Conservation (phyloP, 1,140 invertebrate genomes). For the Caenorhabditis tropicalis region DNA sequence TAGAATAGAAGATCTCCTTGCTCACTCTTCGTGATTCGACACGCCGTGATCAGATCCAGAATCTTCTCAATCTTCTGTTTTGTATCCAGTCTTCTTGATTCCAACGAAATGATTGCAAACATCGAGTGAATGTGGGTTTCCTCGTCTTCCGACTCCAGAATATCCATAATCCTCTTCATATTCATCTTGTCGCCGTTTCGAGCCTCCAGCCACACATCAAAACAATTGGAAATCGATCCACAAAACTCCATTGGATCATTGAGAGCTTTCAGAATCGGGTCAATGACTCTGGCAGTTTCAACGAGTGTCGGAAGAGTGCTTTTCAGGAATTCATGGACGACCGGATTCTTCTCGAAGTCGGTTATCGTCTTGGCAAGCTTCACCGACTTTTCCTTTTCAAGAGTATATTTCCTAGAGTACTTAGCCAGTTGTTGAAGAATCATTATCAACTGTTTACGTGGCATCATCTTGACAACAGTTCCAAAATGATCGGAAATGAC, state of each 20-base stretch:
- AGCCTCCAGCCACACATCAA: conserved; percentile 1
- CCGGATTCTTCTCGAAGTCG: background rate
- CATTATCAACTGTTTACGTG: background rate
- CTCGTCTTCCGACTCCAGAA: background rate
- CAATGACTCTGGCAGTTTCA: background rate
- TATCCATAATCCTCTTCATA: background rate
- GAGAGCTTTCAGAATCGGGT: background rate
- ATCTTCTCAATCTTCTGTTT: background rate
- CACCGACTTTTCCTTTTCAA: background rate
- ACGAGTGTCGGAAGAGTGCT: background rate
- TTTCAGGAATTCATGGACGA: background rate
- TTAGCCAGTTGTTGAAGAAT: background rate
- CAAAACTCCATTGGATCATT: background rate
- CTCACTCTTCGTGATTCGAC: background rate
- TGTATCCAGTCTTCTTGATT: background rate
- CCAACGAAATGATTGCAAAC: background rate
- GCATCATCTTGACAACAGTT: background rate
- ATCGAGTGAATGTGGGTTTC: background rate
- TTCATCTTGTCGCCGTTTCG: conserved; percentile 6
- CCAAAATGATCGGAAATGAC: background rate
- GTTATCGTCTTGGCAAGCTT: background rate
- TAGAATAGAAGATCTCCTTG: background rate
- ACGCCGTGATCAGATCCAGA: background rate
- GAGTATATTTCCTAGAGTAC: too few species aligned
- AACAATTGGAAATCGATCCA: background rate